Evolutionary conservation across 1,140 invertebrate genomes (phyloP).

Genomic region (Periplaneta americana): DNA sequence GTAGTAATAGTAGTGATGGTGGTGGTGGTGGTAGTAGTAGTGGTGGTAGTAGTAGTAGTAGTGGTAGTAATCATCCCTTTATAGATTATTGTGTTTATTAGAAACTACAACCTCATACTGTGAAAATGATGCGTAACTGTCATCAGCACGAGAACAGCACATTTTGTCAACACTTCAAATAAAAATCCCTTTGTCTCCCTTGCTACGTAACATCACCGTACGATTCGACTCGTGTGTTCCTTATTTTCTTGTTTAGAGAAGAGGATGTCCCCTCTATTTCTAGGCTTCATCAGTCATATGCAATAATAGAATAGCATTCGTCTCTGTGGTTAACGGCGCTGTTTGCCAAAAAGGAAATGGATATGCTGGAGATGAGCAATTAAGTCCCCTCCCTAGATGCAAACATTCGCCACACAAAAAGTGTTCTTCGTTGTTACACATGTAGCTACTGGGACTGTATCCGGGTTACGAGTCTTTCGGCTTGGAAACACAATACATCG

Average conservation of each 20-base stretch:
- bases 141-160: too few species aligned
- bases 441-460: background rate
- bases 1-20: too few species aligned
- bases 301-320: background rate
- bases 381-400: background rate
- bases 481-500: background rate
- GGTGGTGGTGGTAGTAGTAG: too few species aligned
- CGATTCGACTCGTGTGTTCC: too few species aligned
- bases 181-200: too few species aligned
- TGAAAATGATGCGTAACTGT: too few species aligned
- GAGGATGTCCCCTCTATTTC: background rate
- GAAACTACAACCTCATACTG: too few species aligned
- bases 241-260: background rate
- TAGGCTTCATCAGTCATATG: background rate
- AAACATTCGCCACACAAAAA: background rate
- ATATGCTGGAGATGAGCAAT: background rate
- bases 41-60: too few species aligned
- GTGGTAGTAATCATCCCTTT: too few species aligned
- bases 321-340: background rate
- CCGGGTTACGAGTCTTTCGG: background rate
- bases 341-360: background rate
- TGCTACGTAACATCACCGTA: too few species aligned
- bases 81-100: too few species aligned
- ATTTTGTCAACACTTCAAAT: too few species aligned
- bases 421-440: background rate